Evolutionary conservation across 1,140 invertebrate genomes (phyloP).

Genomic region (Archivesica marissinica): DNA sequence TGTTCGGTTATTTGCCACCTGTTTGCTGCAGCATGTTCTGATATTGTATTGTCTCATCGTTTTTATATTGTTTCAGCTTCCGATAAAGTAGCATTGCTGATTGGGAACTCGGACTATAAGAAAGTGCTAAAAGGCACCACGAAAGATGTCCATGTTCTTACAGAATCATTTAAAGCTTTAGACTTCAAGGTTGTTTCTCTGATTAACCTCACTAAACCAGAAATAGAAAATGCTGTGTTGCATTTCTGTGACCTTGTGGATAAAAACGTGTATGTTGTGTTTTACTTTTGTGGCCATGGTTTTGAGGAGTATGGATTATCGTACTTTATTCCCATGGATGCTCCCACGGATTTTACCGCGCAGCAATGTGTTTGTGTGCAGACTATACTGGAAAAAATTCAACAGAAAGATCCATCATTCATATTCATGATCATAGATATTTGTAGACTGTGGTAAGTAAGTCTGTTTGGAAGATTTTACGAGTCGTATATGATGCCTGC

Average conservation of each 20-base stretch:
- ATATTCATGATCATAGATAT: conserved; percentile 85
- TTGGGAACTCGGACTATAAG: conserved; percentile 84
- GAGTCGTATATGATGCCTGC: too few relatives aligned
- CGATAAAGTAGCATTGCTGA: conserved; percentile 85
- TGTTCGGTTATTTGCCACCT: too few relatives aligned
- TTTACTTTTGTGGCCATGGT: conserved; percentile 85
- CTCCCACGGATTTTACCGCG: conserved; percentile 80
- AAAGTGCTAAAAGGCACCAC: conserved; percentile 82
- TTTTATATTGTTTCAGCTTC: conserved; percentile 75
- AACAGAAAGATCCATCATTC: conserved; percentile 80
- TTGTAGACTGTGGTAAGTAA: conserved; percentile 80
- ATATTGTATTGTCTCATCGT: too few relatives aligned
- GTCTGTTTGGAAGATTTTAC: conserved; percentile 75
- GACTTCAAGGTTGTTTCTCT: conserved; percentile 85
- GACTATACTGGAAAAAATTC: conserved; percentile 77
- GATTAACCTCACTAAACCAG: conserved; percentile 83
- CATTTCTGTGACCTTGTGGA: conserved; percentile 83
- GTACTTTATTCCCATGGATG: conserved; percentile 84
- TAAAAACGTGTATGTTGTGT: conserved; percentile 84
- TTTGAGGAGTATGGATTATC: conserved; percentile 84
- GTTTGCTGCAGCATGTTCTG: too few relatives aligned
- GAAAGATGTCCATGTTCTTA: conserved; percentile 78
- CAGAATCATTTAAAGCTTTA: conserved; percentile 77
- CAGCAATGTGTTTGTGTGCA: conserved; percentile 82
- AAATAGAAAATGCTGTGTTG: conserved; percentile 83